Evolutionary conservation across 2,113 vertebrate species (phyloP), one percentile per base, ranked within the genome.

Genomic region (Trematocara zebra): DNA sequence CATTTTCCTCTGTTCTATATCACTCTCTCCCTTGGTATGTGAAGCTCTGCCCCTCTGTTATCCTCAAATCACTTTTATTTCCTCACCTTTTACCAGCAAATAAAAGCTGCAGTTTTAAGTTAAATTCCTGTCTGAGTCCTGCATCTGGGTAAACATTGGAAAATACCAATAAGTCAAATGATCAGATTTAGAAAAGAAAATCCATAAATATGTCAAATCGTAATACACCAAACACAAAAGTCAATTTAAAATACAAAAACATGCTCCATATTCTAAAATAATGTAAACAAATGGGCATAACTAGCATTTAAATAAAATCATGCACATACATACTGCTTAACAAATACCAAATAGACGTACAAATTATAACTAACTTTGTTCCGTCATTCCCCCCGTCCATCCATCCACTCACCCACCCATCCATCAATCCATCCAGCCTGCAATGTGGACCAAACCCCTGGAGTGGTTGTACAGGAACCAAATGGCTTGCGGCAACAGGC

Each of bases 331-430:
- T 59, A 59, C 56, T 59, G 56, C 26, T 59, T 17, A 59, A 31
- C 56, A 9, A 31, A 59, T 59, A 31, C 56, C 56, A 59, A 59
- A 59, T 31, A 59, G 26, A 59, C 0, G 0, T 57, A 57, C 26
- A 57, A 0, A 57, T 3, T 59, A 59, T 9, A 59, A 57, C 26
- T 31, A 57, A 57, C 54, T 17, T 57, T 57, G 54, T 31, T 57
- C 26, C 0, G 1, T 57, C 54, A 57, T 0, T 57, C 54, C 26
- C 31, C 52, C 11, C 3, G 20, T 54, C 52, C 10, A 7, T 54
- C 0, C n/a, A 23, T 54, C 52, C 52, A 54, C 11, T 23, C 52
- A 23, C 20, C 7, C 52, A 53, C 12, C 23, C 2, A 57, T 17
- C 54, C 26, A 57, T 17, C 4, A 57, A 57, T 57, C 56, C 56